phyloP scores from a whole-genome alignment of 2,888 invertebrate species.

The Oligia strigilis region DNA sequence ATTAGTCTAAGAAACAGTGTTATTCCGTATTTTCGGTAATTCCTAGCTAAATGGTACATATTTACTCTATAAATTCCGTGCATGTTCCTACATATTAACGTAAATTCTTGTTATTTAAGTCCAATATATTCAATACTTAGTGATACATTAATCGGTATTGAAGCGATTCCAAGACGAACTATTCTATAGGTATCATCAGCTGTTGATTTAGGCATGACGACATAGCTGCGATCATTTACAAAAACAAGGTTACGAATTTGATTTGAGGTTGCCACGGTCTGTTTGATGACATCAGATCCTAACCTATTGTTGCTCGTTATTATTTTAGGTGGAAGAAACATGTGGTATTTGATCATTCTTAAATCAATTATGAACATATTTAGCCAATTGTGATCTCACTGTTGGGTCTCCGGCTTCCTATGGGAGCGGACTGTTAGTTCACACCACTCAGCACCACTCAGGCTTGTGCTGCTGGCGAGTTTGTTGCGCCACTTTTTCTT shows the following conservation, averaged over 20 bases:
- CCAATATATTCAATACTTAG: slow-evolving; percentile 2
- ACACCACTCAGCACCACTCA: neutral
- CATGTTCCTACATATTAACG: neutral
- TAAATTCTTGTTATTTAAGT: neutral
- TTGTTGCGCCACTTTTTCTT: neutral
- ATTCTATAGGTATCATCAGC: slow-evolving; percentile 1
- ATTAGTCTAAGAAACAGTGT: slow-evolving; percentile 14
- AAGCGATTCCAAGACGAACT: slow-evolving; percentile 38
- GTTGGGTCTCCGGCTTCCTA: neutral
- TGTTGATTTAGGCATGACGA: slow-evolving; percentile 40
- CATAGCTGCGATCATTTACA: slow-evolving; percentile 40
- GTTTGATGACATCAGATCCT: slow-evolving; percentile 45
- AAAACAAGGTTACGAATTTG: slow-evolving; percentile 31
- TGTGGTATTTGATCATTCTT: slow-evolving; percentile 14
- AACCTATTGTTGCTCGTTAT: slow-evolving; percentile 16
- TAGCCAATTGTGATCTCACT: neutral
- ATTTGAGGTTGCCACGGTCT: slow-evolving; percentile 9
- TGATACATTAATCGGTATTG: slow-evolving; percentile 15
- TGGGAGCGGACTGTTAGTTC: neutral
- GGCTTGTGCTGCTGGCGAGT: neutral
- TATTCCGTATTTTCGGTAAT: slow-evolving; percentile 11
- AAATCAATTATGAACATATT: neutral
- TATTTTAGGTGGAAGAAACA: slow-evolving; percentile 23
- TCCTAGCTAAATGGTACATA: neutral
- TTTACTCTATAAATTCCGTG: slow-evolving; percentile 16